A percentile compares a stretch with the other conserved stretches of the same genome.
phyloP scores from a whole-genome alignment of 2,113 vertebrate genomes.

The Gadus macrocephalus region DNA sequence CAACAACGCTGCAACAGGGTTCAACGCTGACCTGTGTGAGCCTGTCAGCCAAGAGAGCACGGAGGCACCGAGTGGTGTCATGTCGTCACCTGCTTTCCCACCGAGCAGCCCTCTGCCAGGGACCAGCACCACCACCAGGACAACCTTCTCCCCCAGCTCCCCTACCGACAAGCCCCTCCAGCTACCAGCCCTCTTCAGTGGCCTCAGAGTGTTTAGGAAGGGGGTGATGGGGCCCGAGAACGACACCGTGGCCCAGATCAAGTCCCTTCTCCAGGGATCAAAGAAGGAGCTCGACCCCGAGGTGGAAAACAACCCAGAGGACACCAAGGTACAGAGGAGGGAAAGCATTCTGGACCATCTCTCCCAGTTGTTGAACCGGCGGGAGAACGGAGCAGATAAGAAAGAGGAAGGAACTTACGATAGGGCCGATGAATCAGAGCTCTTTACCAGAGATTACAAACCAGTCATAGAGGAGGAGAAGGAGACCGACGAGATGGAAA shows the following conservation, averaged over 20 bases:
- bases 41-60: neutral
- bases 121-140: conserved; percentile 35
- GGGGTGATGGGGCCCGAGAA: conserved; percentile 66
- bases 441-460: conserved; percentile 36
- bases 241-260: conserved; percentile 74
- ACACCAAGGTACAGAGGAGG: conserved; percentile 55
- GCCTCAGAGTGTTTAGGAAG: conserved; percentile 83
- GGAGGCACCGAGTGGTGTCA: neutral
- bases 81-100: neutral
- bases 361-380: conserved; percentile 80
- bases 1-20: neutral
- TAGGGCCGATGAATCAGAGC: neutral
- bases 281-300: conserved; percentile 62
- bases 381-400: conserved; percentile 61
- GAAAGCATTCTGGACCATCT: conserved; percentile 83
- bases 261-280: conserved; percentile 63
- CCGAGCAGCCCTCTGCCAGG: conserved; percentile 18
- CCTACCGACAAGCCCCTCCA: conserved; percentile 76
- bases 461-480: conserved; percentile 18
- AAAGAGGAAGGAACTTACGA: conserved; percentile 26
- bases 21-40: neutral
- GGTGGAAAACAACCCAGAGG: conserved; percentile 42
- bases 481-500: conserved; percentile 59
- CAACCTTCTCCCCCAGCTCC: conserved; percentile 45
- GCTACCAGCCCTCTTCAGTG: conserved; percentile 82